Base-by-base conservation (phyloP, 2,888 invertebrate genomes). In the Sthenelais limicola region DNA sequence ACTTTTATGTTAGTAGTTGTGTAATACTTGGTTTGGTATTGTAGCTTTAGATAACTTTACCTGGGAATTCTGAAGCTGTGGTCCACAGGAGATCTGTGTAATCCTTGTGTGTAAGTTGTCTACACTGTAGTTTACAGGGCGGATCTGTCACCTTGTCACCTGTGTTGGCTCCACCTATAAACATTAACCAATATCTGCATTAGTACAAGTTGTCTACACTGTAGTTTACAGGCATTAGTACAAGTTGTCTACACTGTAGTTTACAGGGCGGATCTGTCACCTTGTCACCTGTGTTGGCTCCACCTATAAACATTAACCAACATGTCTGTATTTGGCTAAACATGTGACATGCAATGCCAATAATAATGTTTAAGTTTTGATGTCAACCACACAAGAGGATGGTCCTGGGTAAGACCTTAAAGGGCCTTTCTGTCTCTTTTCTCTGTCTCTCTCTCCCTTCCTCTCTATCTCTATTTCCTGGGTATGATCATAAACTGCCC, bases 31-130 rank as follows among this genome's bases (percentile, higher is more conserved):
- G n/a, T n/a, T 43, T 9, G 18, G 43, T 43, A 12, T 43, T 9
- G 43, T 12, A 43, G 18, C 9, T 43, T 43, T 43, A 9, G 18
- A 12, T 43, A 18, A 43, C 9, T 21, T 73, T 84, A 93, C 94
- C 96, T 47, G 97, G 97, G 88, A 97, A 97, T 89, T 97, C 97
- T 0, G 97, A 95, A 62, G 97, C 88, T 0, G 96, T 97, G 1
- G 96, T 97, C 94, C 96, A 96, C 33, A 97, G 89, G 28, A 97
- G 89, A 88, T 97, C 96, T 90, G 94, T 93, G 84, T 97, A 97
- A 88, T 97, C 97, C 0, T 93, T 92, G 21, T 94, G 94, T 82
- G 92, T 92, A 32, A 96, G 89, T 72, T 92, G 85, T 62, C 88
- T 87, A 79, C 90, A 90, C 74, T 86, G 87, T 52, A 86, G 80